Conservation (phyloP, 1,140 invertebrate genomes). For the Nasonia giraulti region DNA sequence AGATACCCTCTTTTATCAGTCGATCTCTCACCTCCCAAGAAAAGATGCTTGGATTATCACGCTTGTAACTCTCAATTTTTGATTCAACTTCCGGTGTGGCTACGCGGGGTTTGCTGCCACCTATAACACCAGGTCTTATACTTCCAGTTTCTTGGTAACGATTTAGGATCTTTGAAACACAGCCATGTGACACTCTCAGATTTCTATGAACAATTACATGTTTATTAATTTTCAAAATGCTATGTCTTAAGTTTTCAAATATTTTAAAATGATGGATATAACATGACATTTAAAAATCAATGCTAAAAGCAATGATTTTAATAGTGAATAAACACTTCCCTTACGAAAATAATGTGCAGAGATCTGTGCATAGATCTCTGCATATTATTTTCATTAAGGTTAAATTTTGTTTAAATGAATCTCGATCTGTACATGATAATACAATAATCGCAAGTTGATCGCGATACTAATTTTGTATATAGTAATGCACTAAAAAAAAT, state of each 20-base stretch:
- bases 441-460: no score
- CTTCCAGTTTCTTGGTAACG: constrained; percentile 89
- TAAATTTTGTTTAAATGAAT: no score
- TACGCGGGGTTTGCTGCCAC: constrained; percentile 85
- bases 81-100: constrained; percentile 87
- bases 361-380: no score
- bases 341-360: no score
- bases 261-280: neutral
- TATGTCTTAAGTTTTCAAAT: neutral
- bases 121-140: constrained; percentile 88
- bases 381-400: no score
- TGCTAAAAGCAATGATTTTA: no score
- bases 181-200: constrained; percentile 87
- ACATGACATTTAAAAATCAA: no score
- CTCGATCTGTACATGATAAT: no score
- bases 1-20: constrained; percentile 87
- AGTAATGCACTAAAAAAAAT: no score
- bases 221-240: no score
- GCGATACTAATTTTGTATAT: no score
- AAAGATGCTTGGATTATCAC: constrained; percentile 91
- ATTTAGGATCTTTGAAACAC: constrained; percentile 89
- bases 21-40: constrained; percentile 94
- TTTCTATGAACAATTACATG: constrained; percentile 72
- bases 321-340: no score
- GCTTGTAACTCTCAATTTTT: constrained; percentile 90